Conservation (phyloP, 1,140 invertebrate genomes). For the Drosophila funebris region DNA sequence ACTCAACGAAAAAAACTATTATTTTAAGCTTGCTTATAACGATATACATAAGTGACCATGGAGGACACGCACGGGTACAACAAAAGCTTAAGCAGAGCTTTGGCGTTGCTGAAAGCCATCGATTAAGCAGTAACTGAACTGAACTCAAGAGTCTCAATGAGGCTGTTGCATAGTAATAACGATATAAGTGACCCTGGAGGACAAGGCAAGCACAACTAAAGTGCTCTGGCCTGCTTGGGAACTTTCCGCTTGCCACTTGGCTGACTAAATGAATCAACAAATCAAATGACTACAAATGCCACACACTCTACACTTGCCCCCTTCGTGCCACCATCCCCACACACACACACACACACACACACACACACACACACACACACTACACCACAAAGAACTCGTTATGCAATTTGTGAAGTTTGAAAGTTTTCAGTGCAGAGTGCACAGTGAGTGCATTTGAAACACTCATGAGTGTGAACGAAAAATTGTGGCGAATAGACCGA, state of each 20-base stretch:
- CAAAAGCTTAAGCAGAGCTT: not conserved
- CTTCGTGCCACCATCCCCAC: too few species aligned
- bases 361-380: too few species aligned
- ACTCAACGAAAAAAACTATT: not conserved
- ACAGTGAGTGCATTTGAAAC: conserved; percentile 15
- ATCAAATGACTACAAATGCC: not conserved
- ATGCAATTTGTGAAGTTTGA: not conserved
- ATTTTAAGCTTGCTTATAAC: too few species aligned
- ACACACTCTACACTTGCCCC: too few species aligned
- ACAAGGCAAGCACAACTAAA: too few species aligned
- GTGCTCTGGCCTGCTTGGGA: too few species aligned
- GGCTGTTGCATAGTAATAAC: not conserved
- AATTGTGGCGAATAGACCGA: not conserved
- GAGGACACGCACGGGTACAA: not conserved
- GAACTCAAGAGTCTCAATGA: not conserved
- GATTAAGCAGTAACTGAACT: not conserved
- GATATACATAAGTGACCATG: not conserved
- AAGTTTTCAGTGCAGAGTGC: conserved; percentile 8
- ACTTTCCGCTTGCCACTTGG: not conserved
- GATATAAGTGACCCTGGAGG: not conserved
- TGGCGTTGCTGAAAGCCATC: not conserved
- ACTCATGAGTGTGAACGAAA: conserved; percentile 9
- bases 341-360: too few species aligned
- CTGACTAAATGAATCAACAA: not conserved
- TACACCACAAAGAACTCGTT: not conserved